A percentile compares a stretch with the other conserved stretches of the same genome.
These are phyloP conservation scores for Macrocentrus cingulum DNA, from an alignment of 1,140 invertebrate species.

Conservation along the genomic window DNA sequence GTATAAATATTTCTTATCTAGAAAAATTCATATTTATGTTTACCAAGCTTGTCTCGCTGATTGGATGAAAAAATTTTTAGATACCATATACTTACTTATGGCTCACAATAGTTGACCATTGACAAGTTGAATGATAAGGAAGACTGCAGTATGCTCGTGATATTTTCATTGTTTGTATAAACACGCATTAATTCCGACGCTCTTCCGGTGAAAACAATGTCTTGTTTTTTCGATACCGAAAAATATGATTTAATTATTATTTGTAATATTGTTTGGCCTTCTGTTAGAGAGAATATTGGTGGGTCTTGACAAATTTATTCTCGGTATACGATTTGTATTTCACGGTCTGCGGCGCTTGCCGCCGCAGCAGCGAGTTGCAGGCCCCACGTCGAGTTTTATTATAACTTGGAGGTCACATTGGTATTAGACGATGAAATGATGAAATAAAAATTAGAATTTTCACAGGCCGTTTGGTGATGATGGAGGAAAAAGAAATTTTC, in stretches of 20 bases:
- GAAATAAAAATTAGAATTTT: too few relatives aligned
- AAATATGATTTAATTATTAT: too few relatives aligned
- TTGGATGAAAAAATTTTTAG: background rate
- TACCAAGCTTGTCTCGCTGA: background rate
- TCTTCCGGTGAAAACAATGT: background rate
- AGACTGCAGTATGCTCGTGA: background rate
- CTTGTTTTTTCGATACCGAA: background rate
- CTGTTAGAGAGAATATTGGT: background rate
- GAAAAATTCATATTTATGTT: background rate
- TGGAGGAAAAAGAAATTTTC: too few relatives aligned
- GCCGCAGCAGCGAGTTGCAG: background rate
- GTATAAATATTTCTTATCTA: background rate
- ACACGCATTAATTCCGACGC: too few relatives aligned
- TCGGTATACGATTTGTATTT: constrained; percentile 5
- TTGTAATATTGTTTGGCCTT: background rate
- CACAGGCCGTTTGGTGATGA: too few relatives aligned
- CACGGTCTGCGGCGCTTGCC: background rate
- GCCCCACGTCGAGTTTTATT: background rate
- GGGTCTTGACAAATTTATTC: background rate
- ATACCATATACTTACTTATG: constrained; percentile 1
- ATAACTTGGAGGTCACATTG: background rate
- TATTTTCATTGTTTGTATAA: constrained; percentile 7
- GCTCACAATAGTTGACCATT: constrained; percentile 26
- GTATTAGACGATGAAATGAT: constrained; percentile 2
- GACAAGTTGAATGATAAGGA: constrained; percentile 15